Evolutionary conservation across 2,797 vertebrate species (phyloP), one percentile per base, ranked within the genome.

Genomic region (Macrochelys suwanniensis): DNA sequence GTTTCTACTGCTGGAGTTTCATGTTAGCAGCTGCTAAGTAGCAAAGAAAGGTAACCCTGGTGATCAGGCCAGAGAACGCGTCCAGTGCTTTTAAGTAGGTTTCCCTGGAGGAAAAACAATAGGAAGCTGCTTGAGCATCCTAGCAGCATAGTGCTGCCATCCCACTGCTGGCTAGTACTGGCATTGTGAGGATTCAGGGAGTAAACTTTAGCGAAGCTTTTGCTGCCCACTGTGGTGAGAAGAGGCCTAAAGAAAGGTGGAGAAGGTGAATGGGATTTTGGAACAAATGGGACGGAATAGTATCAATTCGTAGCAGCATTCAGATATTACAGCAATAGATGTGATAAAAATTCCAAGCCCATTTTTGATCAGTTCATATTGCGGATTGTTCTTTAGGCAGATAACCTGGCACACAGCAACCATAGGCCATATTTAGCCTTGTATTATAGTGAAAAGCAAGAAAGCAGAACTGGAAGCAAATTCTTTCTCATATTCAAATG

Each of bases 11-110:
- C 92, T 92, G 87, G 68, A 89, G 57, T 80, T 96, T 93, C n/a
- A 1, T 90, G 97, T 96, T 84, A 90, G 88, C 89, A 94, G 93
- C 94, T 97, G 96, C 90, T 88, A 92, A 96, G 88, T 59, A 93
- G 93, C 85, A 91, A 80, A 93, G 88, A 89, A 96, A 96, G 95
- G 92, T 88, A 95, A 28, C 82, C 78, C 74, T 21, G 82, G 87
- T 77, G 96, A 95, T 88, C 26, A 47, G 94, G 95, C 91, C 90
- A 90, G 84, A 91, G 96, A 94, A 95, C 76, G 91, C 11, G 68
- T 93, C 85, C 50, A 77, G 15, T 1, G 78, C 59, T 89, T 95
- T 80, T 83, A 88, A 74, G 68, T 11, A 82, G 87, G 87, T 42
- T 92, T 91, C 87, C 92, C 71, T 85, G 71, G 89, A 88, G 95